Evolutionary conservation across 2,888 invertebrate species (phyloP), one percentile per base, ranked within the genome.

Genomic region (Magallana nippona): DNA sequence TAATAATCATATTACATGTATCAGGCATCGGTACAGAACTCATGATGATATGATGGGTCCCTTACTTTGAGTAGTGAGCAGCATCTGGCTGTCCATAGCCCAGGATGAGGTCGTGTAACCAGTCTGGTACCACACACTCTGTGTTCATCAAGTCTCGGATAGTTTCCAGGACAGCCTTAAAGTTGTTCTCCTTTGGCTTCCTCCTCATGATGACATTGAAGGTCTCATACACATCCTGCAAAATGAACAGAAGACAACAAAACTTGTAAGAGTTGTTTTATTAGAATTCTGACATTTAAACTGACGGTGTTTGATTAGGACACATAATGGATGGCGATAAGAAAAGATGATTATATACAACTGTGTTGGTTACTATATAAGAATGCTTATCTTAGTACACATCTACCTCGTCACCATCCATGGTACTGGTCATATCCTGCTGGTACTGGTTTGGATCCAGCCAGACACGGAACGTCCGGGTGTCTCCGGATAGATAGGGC

Each of bases 141-240:
- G 99, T 99, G 94, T 99, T 99, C 98, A 99, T 99, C 89, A 99
- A 95, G 94, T 99, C 98, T 2, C 99, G 95, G 86, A 99, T 99
- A 0, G 99, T 99, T 94, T 99, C 99, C 90, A 99, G 95, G 0
- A 99, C 99, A 0, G 99, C 99, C 95, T 99, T 99, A 95, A 99
- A 99, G 95, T 99, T 99, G 94, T 99, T 99, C 95, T 99, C 99
- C 93, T 99, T 99, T 0, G 99, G 99, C 94, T 99, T 99, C n/a
- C 99, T 96, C 60, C 99, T 96, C 96, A 99, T 97, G 84, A 99
- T 96, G 82, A 99, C 97, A 94, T 99, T 99, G 95, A 99, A 99
- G 15, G 97, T 96, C 92, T 93, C 93, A 86, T 94, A 94, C 22
- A 94, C 93, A 90, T 94, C 94, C 93, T 94, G 84, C 0, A 82